Evolutionary conservation across 2,113 vertebrate species (phyloP).

Genomic region (Gorsachius goisagi): DNA sequence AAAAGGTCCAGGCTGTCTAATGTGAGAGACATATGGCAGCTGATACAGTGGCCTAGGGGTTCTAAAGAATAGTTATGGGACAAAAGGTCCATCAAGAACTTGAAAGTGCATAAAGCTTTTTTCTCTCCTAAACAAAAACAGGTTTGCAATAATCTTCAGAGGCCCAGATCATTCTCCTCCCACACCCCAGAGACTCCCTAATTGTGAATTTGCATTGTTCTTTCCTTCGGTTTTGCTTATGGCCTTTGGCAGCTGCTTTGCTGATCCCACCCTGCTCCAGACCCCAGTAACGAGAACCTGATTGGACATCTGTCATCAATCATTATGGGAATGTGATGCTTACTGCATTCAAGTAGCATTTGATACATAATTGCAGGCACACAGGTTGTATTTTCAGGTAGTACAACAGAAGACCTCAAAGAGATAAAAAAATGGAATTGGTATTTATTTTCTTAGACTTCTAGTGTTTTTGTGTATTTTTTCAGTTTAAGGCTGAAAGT

Average conservation of each 20-base stretch:
- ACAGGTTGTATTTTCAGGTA: constrained; percentile 41
- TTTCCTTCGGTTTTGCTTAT: constrained; percentile 49
- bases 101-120: constrained; percentile 40
- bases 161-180: constrained; percentile 55
- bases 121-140: constrained; percentile 69
- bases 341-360: constrained; percentile 36
- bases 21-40: background rate
- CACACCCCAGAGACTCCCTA: constrained; percentile 40
- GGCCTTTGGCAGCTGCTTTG: constrained; percentile 45
- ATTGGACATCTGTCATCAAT: constrained; percentile 67
- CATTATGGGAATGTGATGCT: constrained; percentile 37
- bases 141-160: constrained; percentile 54
- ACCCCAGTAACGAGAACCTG: constrained; percentile 58
- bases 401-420: background rate
- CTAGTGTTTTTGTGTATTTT: background rate
- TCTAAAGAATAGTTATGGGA: constrained; percentile 38
- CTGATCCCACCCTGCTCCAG: constrained; percentile 30
- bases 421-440: background rate
- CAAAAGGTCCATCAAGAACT: constrained; percentile 42
- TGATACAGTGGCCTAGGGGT: constrained; percentile 18
- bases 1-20: constrained; percentile 32
- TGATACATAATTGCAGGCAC: constrained; percentile 49
- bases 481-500: background rate
- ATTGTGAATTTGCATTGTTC: constrained; percentile 60
- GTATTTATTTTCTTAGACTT: constrained; percentile 1